Percentiles rank a stretch among this genome's conserved stretches.
These are phyloP conservation scores for Cairina moschata DNA, from an alignment of 2,113 vertebrate species.

Conservation along the genomic window DNA sequence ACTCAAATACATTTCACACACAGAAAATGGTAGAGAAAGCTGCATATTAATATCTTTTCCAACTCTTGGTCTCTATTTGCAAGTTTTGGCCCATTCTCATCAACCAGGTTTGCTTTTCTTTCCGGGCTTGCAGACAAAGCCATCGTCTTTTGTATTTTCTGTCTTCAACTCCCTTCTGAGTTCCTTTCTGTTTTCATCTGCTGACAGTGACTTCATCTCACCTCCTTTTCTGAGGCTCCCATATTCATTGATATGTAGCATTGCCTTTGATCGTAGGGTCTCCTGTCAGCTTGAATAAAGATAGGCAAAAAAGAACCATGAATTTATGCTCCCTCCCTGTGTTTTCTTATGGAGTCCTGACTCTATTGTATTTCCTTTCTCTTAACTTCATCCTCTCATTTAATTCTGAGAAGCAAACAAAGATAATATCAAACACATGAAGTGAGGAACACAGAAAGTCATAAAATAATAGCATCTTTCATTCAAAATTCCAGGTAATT, in stretches of 20 bases:
- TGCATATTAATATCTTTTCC: not conserved
- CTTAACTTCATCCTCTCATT: not conserved
- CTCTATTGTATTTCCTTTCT: not conserved
- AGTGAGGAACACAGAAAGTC: not conserved
- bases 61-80: not conserved
- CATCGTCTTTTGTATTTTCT: not conserved
- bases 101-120: not conserved
- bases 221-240: not conserved
- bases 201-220: not conserved
- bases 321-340: not conserved
- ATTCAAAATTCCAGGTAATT: not conserved
- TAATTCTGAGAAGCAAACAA: not conserved
- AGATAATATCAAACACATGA: not conserved
- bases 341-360: not conserved
- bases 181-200: not conserved
- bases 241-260: constrained; percentile 36
- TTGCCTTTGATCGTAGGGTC: constrained; percentile 20
- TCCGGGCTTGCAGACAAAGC: not conserved
- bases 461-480: not conserved
- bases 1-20: not conserved
- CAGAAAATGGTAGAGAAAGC: not conserved
- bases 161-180: not conserved
- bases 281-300: constrained; percentile 17
- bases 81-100: not conserved
- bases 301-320: not conserved